Evolutionary conservation across 2,113 vertebrate species (phyloP).

Genomic region (Oncorhynchus keta): DNA sequence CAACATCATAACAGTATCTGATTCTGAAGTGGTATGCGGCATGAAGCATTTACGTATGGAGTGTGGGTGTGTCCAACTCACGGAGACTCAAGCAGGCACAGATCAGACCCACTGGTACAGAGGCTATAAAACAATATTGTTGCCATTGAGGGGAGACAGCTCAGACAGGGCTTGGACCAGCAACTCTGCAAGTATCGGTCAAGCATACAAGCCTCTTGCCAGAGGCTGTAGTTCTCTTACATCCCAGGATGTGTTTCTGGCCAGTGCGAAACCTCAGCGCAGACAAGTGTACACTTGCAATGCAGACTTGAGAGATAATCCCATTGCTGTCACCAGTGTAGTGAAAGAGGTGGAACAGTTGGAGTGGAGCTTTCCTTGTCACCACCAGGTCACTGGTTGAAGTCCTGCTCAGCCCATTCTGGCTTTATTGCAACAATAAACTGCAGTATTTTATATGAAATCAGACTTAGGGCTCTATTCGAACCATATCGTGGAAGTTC

Average conservation of each 20-base stretch:
- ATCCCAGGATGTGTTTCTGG: too few relatives aligned
- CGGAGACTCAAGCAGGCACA: background rate
- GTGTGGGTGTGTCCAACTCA: constrained; percentile 7
- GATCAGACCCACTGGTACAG: background rate
- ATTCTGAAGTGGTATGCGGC: constrained; percentile 1
- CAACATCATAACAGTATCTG: background rate
- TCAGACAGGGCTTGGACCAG: background rate
- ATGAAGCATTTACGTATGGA: background rate
- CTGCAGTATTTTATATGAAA: too few relatives aligned
- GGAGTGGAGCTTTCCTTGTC: background rate
- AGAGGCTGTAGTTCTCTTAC: background rate
- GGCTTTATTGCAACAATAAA: too few relatives aligned
- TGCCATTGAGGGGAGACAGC: background rate
- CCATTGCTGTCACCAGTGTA: background rate
- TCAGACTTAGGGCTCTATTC: background rate
- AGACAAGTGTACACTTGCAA: too few relatives aligned
- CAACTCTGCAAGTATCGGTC: background rate
- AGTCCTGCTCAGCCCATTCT: background rate
- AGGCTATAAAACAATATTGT: background rate
- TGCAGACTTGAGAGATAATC: background rate
- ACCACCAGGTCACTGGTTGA: background rate
- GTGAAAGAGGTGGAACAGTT: background rate
- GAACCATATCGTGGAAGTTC: background rate
- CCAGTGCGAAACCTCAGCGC: too few relatives aligned
- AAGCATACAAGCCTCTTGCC: background rate